Evolutionary conservation across 2,888 invertebrate species (phyloP).

Genomic region (Nycteola revayana): DNA sequence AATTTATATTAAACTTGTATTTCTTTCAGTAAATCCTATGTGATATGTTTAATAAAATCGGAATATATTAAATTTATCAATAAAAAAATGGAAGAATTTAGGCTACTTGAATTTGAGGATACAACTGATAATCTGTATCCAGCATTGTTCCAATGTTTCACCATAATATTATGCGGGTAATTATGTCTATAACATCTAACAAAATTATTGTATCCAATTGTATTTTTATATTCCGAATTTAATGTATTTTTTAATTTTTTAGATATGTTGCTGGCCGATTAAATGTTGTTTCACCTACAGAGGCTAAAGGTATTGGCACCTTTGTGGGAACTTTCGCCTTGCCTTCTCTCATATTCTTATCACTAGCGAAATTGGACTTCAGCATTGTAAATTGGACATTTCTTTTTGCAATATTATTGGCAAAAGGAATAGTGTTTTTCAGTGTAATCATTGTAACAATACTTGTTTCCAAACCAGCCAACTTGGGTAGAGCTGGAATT

Average conservation of each 20-base stretch:
- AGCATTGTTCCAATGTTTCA: slow-evolving; percentile 95
- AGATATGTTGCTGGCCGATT: slow-evolving; percentile 93
- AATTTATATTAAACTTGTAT: too few relatives aligned
- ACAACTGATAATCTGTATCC: slow-evolving; percentile 91
- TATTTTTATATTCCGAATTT: too few relatives aligned
- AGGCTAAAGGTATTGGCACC: slow-evolving; percentile 94
- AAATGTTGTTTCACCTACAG: slow-evolving; percentile 90
- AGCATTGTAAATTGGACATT: slow-evolving; percentile 95
- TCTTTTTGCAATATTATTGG: slow-evolving; percentile 90
- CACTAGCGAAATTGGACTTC: slow-evolving; percentile 92
- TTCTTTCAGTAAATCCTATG: too few relatives aligned
- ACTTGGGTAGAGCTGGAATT: slow-evolving; percentile 93
- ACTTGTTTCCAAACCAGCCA: slow-evolving; percentile 89
- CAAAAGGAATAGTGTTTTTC: slow-evolving; percentile 93
- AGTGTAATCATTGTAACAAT: slow-evolving; percentile 89
- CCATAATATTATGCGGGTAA: slow-evolving; percentile 94
- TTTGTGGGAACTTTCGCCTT: slow-evolving; percentile 97
- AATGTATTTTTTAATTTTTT: slow-evolving; percentile 30
- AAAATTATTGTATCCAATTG: too few relatives aligned
- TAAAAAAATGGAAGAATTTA: slow-evolving; percentile 44
- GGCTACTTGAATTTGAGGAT: slow-evolving; percentile 39
- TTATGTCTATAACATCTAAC: too few relatives aligned
- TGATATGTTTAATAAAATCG: too few relatives aligned
- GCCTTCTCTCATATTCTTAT: slow-evolving; percentile 95
- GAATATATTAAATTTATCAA: too few relatives aligned